A percentile compares a stretch with the other conserved stretches of the same genome.
These are phyloP conservation scores for Palythoa grandis DNA, from an alignment of 92 coral and sea anemone genomes.

Conservation along the genomic window DNA sequence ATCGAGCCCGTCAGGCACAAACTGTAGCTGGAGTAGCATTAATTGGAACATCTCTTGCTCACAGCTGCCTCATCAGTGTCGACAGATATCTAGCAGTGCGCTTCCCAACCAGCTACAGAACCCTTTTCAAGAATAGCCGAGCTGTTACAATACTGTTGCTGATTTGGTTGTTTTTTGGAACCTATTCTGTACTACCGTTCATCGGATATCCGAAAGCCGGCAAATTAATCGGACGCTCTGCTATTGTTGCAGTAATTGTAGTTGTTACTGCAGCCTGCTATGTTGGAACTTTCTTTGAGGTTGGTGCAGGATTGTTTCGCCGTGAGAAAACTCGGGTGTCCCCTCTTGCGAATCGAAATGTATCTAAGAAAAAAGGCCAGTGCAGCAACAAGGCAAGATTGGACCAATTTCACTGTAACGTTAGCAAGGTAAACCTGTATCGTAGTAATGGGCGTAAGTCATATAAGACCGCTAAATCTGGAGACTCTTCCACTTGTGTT, in stretches of 20 bases:
- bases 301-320: not conserved
- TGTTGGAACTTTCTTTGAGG: not conserved
- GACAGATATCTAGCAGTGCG: constrained; percentile 9
- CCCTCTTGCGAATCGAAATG: no score
- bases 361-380: no score
- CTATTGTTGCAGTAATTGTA: not conserved
- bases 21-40: not conserved
- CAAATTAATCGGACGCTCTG: not conserved
- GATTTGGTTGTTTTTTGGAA: not conserved
- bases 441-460: no score
- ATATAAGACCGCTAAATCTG: no score
- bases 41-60: not conserved
- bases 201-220: not conserved
- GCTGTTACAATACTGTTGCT: not conserved
- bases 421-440: no score
- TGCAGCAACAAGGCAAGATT: no score
- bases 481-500: not conserved
- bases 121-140: not conserved
- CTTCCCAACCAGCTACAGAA: not conserved
- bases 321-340: not conserved
- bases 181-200: not conserved
- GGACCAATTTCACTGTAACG: no score
- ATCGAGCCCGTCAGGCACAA: not conserved
- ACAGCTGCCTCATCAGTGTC: not conserved
- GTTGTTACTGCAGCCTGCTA: not conserved